Base-by-base conservation (phyloP, 2,797 vertebrate species). In the Gallinago solitaria region DNA sequence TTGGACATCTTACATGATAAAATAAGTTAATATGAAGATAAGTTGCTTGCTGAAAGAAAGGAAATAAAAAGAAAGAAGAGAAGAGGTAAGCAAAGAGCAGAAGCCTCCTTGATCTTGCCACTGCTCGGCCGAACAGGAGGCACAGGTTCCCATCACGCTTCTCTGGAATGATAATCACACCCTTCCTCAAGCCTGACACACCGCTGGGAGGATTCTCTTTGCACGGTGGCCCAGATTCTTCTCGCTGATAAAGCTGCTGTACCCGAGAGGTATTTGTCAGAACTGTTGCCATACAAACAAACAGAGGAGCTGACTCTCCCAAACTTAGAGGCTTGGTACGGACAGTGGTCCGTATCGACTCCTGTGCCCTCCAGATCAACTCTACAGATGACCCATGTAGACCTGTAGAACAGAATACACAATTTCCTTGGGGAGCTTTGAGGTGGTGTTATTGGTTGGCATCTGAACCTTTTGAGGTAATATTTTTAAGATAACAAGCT, bases 101-200 rank as follows among this genome's bases (percentile, higher is more conserved):
- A 95, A 90, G 61, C 18, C 24, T 95, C 61, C 83, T 83, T 71
- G 76, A 83, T 80, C 64, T 48, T 69, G 61, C 39, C 60, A 83
- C 76, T 45, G 16, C 70, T 78, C 4, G 21, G 64, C 63, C 73
- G 65, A 83, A 86, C 6, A 11, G 70, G 83, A 89, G 87, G 65
- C 93, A 94, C 71, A 84, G 79, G 92, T 95, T 90, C 89, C 85
- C 61, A 30, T 87, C 74, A 75, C 71, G 50, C 45, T 80, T 32
- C 91, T 89, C 61, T 92, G 95, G 95, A 96, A 96, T 91, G 92
- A 91, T 93, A 94, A 91, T 96, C 84, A 95, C 65, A 76, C 71
- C 92, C 89, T 95, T 77, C 90, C 90, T 77, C 37, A 67, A 89
- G 78, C 64, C 77, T 92, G 95, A 95, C 90, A 85, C 92, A 89